Evolutionary conservation across 1,140 invertebrate genomes (phyloP), one percentile per base, ranked within the genome.

Genomic region (Zaprionus ornatus): DNA sequence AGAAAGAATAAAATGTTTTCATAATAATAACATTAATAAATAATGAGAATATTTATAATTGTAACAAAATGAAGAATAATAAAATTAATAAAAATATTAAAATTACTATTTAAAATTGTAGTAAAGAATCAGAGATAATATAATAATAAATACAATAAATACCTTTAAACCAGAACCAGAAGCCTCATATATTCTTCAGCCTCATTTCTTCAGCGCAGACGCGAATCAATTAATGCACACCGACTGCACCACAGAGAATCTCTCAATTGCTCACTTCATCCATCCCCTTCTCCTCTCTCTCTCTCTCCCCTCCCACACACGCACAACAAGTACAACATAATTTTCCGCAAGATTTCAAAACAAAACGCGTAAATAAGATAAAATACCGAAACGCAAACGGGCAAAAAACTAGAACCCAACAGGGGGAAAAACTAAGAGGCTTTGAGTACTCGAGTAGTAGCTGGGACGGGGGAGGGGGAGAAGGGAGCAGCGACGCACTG

Each of bases 291-390:
- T 15, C 37, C 6, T 2, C 40, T 6, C n/a, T 6, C 10, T 12
- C 32, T 7, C 32, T 0, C 35, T 35, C 2, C 42, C 9, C 42
- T 3, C 42, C 17, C 7, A 40, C 50, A 40, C 42, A 21, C 2
- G 23, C 17, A 2, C 12, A 54, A 29, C 27, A 63, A 64, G 74
- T 88, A 77, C 83, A 86, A 86, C 83, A 88, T 88, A 68, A 86
- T 86, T 86, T 86, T 77, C 77, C 84, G 85, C 77, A 71, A 79
- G 74, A 83, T 84, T 84, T 74, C 73, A 72, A 71, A 66, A 78
- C 73, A 56, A 73, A 80, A 68, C 60, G 56, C 77, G 77, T 65
- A 76, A 83, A 87, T 70, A 77, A 71, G 55, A 79, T 32, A 48
- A 68, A 69, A 65, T 70, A 52, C 50, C 37, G 42, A 72, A 45